These are phyloP conservation scores for Sula dactylatra DNA, from an alignment of 2,113 vertebrate species.

Conservation along the genomic window DNA sequence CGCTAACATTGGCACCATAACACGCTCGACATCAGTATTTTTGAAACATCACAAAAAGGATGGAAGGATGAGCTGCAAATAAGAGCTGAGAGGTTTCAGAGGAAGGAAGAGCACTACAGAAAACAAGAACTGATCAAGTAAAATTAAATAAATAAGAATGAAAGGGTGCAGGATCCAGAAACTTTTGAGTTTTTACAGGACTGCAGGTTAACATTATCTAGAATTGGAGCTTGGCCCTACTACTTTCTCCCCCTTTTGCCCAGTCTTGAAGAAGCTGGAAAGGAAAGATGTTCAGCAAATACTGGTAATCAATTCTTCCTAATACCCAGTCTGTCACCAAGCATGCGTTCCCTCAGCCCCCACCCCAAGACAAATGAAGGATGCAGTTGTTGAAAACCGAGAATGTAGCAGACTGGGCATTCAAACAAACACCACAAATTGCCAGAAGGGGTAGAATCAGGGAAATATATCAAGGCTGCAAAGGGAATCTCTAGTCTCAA, in stretches of 20 bases:
- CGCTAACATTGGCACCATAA: not conserved
- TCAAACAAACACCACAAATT: not conserved
- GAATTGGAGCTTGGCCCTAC: not conserved
- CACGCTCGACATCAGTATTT: not conserved
- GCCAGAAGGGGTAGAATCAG: not conserved
- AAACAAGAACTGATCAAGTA: not conserved
- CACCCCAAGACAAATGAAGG: not conserved
- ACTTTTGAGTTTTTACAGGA: not conserved
- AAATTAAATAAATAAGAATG: not conserved
- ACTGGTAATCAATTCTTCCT: not conserved
- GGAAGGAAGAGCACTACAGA: not conserved
- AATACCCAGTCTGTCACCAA: not conserved
- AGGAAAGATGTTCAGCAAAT: not conserved
- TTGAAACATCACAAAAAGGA: not conserved
- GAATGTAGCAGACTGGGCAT: not conserved
- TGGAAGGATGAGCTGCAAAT: not conserved
- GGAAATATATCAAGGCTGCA: not conserved
- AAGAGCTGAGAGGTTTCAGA: not conserved
- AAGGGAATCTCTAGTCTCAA: not conserved
- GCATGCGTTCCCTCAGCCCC: not conserved
- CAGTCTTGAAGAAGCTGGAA: not conserved
- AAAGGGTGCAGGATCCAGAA: not conserved
- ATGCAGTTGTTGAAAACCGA: not conserved
- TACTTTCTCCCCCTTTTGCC: not conserved
- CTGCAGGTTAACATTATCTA: not conserved